Conservation (phyloP, 2,797 vertebrate species). For the Crotalus adamanteus region DNA sequence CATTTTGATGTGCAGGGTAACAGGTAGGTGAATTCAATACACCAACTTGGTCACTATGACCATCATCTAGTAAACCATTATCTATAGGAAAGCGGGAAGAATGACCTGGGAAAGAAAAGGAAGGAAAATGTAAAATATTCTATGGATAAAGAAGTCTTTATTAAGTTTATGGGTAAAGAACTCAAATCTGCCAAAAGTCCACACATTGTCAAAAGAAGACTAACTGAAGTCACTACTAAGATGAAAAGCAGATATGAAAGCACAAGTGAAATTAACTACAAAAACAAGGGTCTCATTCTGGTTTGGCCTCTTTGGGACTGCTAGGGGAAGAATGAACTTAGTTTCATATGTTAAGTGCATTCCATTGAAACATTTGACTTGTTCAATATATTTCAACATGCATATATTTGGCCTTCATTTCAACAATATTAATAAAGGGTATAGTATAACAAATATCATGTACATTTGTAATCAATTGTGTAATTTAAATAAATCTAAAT, state of each 20-base stretch:
- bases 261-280: too few relatives aligned
- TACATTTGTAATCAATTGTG: too few relatives aligned
- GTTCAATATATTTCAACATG: too few relatives aligned
- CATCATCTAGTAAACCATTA: conserved; percentile 91
- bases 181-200: conserved; percentile 3
- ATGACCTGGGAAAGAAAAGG: conserved; percentile 77
- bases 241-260: neutral
- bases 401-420: too few relatives aligned
- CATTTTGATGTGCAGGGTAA: conserved; percentile 92
- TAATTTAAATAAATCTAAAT: too few relatives aligned
- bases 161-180: neutral
- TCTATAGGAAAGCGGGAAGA: conserved; percentile 97
- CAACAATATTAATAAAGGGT: too few relatives aligned
- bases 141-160: neutral
- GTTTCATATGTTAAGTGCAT: too few relatives aligned
- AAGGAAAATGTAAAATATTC: conserved; percentile 24
- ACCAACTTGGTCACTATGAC: conserved; percentile 90
- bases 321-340: too few relatives aligned
- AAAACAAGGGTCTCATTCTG: too few relatives aligned
- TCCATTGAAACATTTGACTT: too few relatives aligned
- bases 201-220: neutral
- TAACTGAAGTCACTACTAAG: neutral
- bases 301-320: too few relatives aligned
- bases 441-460: too few relatives aligned
- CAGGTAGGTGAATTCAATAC: conserved; percentile 88